phyloP scores from a whole-genome alignment of 2,113 vertebrate species.

The Ptilorrhoa leucosticta region DNA sequence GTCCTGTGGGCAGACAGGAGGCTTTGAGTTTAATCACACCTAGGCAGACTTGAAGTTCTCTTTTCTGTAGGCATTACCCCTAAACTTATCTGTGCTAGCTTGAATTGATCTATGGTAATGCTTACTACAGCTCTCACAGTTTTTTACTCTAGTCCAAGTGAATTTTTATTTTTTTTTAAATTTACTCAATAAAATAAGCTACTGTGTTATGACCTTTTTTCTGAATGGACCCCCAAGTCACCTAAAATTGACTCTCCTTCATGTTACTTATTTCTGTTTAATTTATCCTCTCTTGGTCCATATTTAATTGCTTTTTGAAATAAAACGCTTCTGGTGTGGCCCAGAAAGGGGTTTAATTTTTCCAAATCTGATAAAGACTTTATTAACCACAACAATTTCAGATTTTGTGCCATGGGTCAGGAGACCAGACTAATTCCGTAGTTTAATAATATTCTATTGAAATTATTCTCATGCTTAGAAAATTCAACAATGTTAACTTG shows the following conservation, averaged over 20 bases:
- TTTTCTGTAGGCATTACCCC: neutral
- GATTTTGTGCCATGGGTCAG: slow-evolving; percentile 1
- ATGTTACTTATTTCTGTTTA: neutral
- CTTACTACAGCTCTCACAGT: neutral
- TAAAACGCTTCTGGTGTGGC: neutral
- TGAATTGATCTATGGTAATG: neutral
- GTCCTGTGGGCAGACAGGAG: neutral
- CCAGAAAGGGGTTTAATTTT: slow-evolving; percentile 24
- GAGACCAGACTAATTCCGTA: slow-evolving; percentile 3
- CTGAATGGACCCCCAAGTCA: neutral
- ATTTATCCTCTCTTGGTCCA: neutral
- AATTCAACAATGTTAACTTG: slow-evolving; percentile 28
- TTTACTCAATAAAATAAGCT: neutral
- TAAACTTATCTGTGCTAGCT: neutral
- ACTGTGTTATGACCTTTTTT: neutral
- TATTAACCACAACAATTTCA: slow-evolving; percentile 5
- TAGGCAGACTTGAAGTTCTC: neutral
- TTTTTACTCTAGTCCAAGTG: neutral
- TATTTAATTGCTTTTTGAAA: neutral
- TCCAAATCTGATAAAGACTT: slow-evolving; percentile 27
- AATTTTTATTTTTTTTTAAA: rapidly evolving
- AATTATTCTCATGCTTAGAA: neutral
- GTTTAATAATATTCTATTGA: neutral
- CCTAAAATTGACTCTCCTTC: neutral
- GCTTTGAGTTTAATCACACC: neutral